Base-by-base conservation (phyloP, 1,140 invertebrate genomes). In the Ooceraea biroi region DNA sequence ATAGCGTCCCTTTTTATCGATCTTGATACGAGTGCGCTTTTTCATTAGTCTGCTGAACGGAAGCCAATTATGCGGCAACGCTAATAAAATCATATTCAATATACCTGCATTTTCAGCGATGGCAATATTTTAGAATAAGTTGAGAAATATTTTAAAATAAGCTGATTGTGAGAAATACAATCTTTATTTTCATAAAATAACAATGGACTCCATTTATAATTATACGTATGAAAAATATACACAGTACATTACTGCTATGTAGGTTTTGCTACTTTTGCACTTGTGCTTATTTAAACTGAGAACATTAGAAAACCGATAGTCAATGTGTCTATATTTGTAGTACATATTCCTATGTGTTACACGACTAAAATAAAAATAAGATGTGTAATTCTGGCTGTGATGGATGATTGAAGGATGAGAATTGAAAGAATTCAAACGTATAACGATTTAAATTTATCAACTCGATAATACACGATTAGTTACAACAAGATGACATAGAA, bases 1-100 rank as follows among this genome's bases (percentile, higher is more conserved):
- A 76, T 63, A 63, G 1, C 58, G 1, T 61, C 2, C 27, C 44
- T 4, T 68, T 30, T 69, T 52, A 78, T 30, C 76, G 76, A 78
- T 48, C 63, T 69, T 69, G 69, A 69, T 78, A 22, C 22, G 30
- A 7, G 11, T 12, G 25, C 4, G 4, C 63, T 30, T 14, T 44
- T 44, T 55, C 48, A 14, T 27, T 12, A 22, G 5, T 27, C 44
- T 50, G 10, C 52, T 27, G 14, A 14, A 30, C 12, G 8, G 3
- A 46, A n/a, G 3, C 46, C 50, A 69, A 78, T 78, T 55, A 48
- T 17, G 5, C 52, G 5, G 22, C 27, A n/a, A 57, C 14, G 8
- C 27, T 17, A 25, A 50, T 48, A 10, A 50, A 76, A 52, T 61
- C 10, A 5, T 57, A 17, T 30, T 46, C 7, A n/a, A 27, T 11